Base-by-base conservation (phyloP, 2,113 vertebrate genomes). In the Corythornis cristatus region DNA sequence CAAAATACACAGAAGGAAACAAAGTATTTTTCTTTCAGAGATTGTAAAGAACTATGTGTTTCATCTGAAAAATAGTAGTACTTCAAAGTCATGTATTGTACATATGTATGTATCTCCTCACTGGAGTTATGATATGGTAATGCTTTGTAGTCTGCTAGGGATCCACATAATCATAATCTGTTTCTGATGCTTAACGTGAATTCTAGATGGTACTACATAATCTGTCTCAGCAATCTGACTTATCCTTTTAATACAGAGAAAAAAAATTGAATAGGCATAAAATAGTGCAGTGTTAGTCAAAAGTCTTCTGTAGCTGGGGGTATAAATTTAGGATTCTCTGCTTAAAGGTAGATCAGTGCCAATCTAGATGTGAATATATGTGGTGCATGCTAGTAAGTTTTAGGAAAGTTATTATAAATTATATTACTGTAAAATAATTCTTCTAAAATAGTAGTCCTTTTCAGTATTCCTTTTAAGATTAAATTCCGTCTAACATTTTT, bases 111-210 rank as follows among this genome's bases (percentile, higher is more conserved):
- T 90, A 42, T 80, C 72, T 86, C 16, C 46, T 88, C 57, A 62
- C 51, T 56, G 57, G 46, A 78, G 72, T 42, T 93, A 73, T 8
- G 74, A 33, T 86, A 61, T 18, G 58, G 48, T 80, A 77, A 70
- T 80, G 8, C 48, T 76, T 70, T 80, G 80, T 95, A 90, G 70
- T 72, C 72, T 96, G 93, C 72, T 88, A 78, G 51, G 72, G 37
- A 64, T 54, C 72, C 62, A 48, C 76, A 37, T 83, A 64, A 48
- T 50, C 2, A 1, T 81, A 71, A 76, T 92, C 67, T 75, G 23
- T 82, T 89, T 82, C 66, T 92, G 66, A 80, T 90, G 22, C 14
- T 83, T 92, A 68, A 51, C 37, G 5, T 61, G 25, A 42, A 48
- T 76, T 86, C 21, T 75, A 61, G 85, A 46, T 75, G 58, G 46